These are phyloP conservation scores for Rhimphoctona megacephalus DNA, from an alignment of 2,888 invertebrate genomes.

Conservation along the genomic window DNA sequence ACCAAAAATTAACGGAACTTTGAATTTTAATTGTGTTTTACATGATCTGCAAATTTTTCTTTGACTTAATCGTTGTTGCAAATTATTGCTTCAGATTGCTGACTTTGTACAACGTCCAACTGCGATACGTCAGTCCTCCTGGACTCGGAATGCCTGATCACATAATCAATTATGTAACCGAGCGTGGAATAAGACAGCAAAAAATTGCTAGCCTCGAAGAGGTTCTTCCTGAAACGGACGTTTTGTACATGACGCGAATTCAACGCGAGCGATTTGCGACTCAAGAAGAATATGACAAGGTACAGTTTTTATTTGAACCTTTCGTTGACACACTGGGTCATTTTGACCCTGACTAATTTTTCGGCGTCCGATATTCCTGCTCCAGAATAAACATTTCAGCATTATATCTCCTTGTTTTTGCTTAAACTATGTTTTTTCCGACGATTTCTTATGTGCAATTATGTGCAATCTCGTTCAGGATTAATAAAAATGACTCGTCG, in stretches of 20 bases:
- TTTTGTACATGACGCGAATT: slow-evolving; percentile 99
- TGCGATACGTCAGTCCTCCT: slow-evolving; percentile 96
- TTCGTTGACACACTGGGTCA: no score
- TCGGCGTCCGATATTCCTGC: no score
- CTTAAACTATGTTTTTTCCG: no score
- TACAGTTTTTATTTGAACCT: slow-evolving; percentile 85
- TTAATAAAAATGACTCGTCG: no score
- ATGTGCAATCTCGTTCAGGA: no score
- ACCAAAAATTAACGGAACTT: background rate
- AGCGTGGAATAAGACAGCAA: slow-evolving; percentile 92
- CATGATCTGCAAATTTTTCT: background rate
- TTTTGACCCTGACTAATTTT: no score
- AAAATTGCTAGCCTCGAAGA: slow-evolving; percentile 91
- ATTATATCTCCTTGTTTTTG: no score
- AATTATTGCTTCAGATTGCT: slow-evolving; percentile 87
- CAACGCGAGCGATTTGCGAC: slow-evolving; percentile 96
- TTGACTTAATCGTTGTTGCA: background rate
- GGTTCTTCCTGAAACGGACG: slow-evolving; percentile 96
- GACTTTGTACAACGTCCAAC: slow-evolving; percentile 96
- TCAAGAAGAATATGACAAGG: slow-evolving; percentile 94
- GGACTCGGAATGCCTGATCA: slow-evolving; percentile 96
- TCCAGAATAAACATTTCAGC: no score
- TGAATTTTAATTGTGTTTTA: background rate
- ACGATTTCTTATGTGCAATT: no score
- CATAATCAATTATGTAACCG: slow-evolving; percentile 91